phyloP scores from a whole-genome alignment of 2,113 vertebrate species.

The Cercocebus atys region DNA sequence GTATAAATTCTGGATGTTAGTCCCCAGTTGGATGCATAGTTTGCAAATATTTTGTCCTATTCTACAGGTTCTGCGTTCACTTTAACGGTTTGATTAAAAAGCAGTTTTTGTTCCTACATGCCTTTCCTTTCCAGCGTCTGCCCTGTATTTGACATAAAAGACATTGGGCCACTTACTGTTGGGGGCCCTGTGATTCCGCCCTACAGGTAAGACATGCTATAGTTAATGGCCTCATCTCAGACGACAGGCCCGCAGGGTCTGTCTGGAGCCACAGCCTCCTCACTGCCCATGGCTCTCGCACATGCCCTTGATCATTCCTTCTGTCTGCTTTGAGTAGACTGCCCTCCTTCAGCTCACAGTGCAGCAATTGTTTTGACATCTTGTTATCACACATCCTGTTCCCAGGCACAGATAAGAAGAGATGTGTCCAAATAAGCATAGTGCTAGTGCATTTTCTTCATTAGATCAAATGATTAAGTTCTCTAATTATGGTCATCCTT shows the following conservation, averaged over 20 bases:
- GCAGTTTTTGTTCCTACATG: background rate
- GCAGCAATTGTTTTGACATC: slow-evolving; percentile 41
- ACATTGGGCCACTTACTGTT: background rate
- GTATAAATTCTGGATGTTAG: too few species aligned
- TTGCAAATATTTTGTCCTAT: too few species aligned
- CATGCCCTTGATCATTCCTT: background rate
- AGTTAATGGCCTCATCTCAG: background rate
- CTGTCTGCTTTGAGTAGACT: background rate
- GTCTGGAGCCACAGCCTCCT: background rate
- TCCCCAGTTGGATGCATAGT: too few species aligned
- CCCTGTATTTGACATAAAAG: background rate
- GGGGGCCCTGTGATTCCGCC: background rate
- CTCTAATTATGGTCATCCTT: background rate
- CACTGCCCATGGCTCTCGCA: fast-evolving
- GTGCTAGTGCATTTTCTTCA: background rate
- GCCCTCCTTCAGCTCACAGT: background rate
- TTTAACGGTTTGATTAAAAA: background rate
- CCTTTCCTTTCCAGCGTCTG: background rate
- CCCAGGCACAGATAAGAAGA: background rate
- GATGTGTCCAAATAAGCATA: background rate
- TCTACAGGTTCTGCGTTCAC: too few species aligned
- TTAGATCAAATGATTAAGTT: background rate
- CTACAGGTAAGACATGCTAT: background rate
- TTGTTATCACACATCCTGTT: slow-evolving; percentile 15
- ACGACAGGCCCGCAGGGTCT: background rate